phyloP scores from a whole-genome alignment of 1,140 invertebrate species.

The Drosophila pseudoobscura region DNA sequence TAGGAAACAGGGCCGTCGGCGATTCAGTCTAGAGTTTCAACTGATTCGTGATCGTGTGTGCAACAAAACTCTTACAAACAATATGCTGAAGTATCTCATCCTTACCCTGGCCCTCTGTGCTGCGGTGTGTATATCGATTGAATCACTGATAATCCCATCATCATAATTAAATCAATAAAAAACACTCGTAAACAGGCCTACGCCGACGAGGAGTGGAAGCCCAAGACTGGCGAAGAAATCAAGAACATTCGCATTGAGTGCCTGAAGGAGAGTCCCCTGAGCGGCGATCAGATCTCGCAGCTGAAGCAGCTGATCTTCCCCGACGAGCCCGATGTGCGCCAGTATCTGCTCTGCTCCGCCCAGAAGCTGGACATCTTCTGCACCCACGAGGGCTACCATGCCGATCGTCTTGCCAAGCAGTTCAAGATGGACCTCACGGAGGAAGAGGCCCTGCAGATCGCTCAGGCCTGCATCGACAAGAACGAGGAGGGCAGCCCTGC shows the following conservation, averaged over 20 bases:
- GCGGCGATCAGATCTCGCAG: slow-evolving; percentile 49
- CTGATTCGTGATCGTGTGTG: slow-evolving; percentile 34
- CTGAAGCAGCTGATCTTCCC: slow-evolving; percentile 71
- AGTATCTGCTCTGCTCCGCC: slow-evolving; percentile 69
- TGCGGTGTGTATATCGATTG: slow-evolving; percentile 56
- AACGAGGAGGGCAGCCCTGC: slow-evolving; percentile 54
- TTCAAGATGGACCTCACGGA: slow-evolving; percentile 77
- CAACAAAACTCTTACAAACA: slow-evolving; percentile 8
- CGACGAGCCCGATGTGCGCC: slow-evolving; percentile 67
- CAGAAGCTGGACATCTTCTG: slow-evolving; percentile 75
- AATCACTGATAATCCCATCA: too few species aligned
- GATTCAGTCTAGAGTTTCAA: slow-evolving; percentile 34
- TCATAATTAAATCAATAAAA: neutral
- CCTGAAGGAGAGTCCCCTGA: slow-evolving; percentile 58
- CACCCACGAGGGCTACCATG: slow-evolving; percentile 69
- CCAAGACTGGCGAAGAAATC: slow-evolving; percentile 65
- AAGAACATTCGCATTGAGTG: slow-evolving; percentile 66
- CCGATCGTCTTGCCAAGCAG: slow-evolving; percentile 77
- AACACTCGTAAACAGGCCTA: slow-evolving; percentile 24
- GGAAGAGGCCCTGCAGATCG: slow-evolving; percentile 67
- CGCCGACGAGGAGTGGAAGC: slow-evolving; percentile 67
- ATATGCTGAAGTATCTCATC: slow-evolving; percentile 68
- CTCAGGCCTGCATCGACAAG: slow-evolving; percentile 66
- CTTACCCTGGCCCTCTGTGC: slow-evolving; percentile 62
- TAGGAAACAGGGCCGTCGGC: slow-evolving; percentile 13